Evolutionary conservation across 2,113 vertebrate species (phyloP), one percentile per base, ranked within the genome.

Genomic region (Laticauda colubrina): DNA sequence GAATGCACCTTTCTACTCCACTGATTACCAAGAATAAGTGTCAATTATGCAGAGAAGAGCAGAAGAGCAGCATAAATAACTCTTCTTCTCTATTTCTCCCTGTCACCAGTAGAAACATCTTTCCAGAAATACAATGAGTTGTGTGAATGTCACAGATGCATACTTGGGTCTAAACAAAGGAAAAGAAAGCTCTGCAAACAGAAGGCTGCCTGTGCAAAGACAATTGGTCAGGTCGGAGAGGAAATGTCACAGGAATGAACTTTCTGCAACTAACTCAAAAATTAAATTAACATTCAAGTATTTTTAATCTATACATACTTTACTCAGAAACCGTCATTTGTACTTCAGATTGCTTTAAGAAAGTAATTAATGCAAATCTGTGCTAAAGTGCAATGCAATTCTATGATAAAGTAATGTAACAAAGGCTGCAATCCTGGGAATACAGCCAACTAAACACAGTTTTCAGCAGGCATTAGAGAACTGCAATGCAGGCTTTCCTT

Each of bases 311-410:
- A 5, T 55, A 48, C 34, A 3, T 90, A 54, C 75, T 75, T 24
- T 29, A 85, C 89, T 91, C 81, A 93, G 90, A 89, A 91, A 48
- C 43, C 90, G 3, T 45, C 86, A 91, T 92, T 69, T 88, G n/a
- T 48, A 26, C 91, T 94, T 57, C 23, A 89, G 92, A 12, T 91
- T 89, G 88, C 21, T 39, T 93, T 91, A 86, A 1, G 64, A 96
- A 43, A 93, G 12, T 87, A 92, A 81, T 91, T 20, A 95, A 94
- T 0, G 0, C 2, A 91, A 26, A 3, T 59, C n/a, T 53, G 89
- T 9, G 94, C n/a, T 53, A 95, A 96, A 93, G n/a, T 56, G 14
- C 24, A 20, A 93, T 51, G 90, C 2, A 91, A 95, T 89, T 56
- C 55, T 56, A 61, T 61, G 59, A 29, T 61, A 94, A 95, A 59